These are phyloP conservation scores for Scrobipalpa costella DNA, from an alignment of 2,888 invertebrate genomes.

Conservation along the genomic window DNA sequence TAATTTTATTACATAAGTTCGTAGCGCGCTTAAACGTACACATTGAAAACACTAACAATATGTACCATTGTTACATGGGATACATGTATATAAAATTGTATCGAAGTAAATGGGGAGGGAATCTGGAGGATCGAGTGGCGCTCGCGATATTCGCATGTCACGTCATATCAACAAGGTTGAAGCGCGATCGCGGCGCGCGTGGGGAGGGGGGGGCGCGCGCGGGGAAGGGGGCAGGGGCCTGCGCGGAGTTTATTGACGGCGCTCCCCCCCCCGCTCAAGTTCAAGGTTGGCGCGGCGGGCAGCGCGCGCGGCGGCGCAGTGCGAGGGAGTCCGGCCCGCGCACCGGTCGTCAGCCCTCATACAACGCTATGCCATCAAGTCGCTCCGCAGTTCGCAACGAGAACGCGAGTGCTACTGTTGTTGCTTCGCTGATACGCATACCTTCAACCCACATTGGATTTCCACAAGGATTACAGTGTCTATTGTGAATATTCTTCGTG, in stretches of 20 bases:
- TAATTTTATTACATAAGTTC: background rate
- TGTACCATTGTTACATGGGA: slow-evolving; percentile 4
- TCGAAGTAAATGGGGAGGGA: slow-evolving; percentile 17
- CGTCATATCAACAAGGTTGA: slow-evolving; percentile 52
- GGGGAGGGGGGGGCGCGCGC: slow-evolving; percentile 41
- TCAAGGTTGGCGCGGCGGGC: slow-evolving; percentile 83
- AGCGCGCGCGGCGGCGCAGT: slow-evolving; percentile 81
- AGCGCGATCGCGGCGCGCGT: slow-evolving; percentile 37
- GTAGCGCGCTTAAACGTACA: background rate
- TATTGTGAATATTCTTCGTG: slow-evolving; percentile 51
- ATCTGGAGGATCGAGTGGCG: slow-evolving; percentile 30
- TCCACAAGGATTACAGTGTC: slow-evolving; percentile 75
- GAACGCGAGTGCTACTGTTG: slow-evolving; percentile 55
- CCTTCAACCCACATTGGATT: slow-evolving; percentile 62
- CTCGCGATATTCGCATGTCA: slow-evolving; percentile 48
- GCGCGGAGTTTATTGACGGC: slow-evolving; percentile 73
- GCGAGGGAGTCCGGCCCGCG: slow-evolving; percentile 81
- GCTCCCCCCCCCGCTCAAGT: slow-evolving; percentile 78
- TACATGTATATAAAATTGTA: background rate
- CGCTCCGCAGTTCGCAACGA: slow-evolving; percentile 64
- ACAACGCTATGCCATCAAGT: slow-evolving; percentile 69
- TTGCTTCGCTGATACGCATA: slow-evolving; percentile 52
- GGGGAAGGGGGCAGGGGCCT: slow-evolving; percentile 66
- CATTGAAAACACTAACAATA: background rate
- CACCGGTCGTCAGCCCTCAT: slow-evolving; percentile 80